Evolutionary conservation across 92 coral and sea anemone genomes (phyloP).

Genomic region (Chrysogorgia sp.): DNA sequence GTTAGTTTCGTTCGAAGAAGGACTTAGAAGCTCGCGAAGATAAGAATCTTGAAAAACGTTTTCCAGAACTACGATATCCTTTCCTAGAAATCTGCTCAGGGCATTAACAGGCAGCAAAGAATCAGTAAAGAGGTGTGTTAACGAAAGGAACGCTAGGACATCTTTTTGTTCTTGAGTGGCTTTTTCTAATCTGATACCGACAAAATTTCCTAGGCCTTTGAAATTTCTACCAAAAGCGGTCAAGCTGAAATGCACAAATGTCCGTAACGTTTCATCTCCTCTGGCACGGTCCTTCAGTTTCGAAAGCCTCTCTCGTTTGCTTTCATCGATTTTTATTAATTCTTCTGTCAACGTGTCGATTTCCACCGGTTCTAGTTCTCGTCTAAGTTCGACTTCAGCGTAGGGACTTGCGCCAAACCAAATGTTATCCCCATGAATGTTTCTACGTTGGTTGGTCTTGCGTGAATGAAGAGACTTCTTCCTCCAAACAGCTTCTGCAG

Average conservation of each 20-base stretch:
- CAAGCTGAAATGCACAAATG: constrained; percentile 72
- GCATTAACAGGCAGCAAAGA: constrained; percentile 72
- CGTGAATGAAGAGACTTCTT: constrained; percentile 13
- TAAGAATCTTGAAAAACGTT: constrained; percentile 58
- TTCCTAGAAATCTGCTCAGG: constrained; percentile 52
- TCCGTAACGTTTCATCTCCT: constrained; percentile 42
- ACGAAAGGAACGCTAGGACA: constrained; percentile 68
- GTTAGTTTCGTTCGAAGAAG: constrained; percentile 58
- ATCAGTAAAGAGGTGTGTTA: constrained; percentile 69
- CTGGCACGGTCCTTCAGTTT: constrained; percentile 39
- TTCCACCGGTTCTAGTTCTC: constrained; percentile 62
- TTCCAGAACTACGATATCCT: constrained; percentile 59
- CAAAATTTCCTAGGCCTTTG: constrained; percentile 56
- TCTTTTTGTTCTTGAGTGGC: constrained; percentile 62
- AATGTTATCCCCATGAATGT: constrained; percentile 34
- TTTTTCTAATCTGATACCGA: constrained; percentile 56
- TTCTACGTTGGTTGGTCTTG: constrained; percentile 45
- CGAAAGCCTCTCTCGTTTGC: constrained; percentile 38
- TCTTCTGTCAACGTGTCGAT: constrained; percentile 59
- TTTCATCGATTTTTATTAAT: constrained; percentile 50
- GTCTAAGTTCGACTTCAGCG: constrained; percentile 61
- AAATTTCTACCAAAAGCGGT: constrained; percentile 72
- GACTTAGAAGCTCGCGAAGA: constrained; percentile 74
- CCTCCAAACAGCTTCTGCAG: constrained; percentile 48
- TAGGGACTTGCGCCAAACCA: constrained; percentile 63